Percentiles rank a stretch among this genome's conserved stretches.
These are phyloP conservation scores for Drymodes brunneopygia DNA, from an alignment of 2,113 vertebrate genomes.

Conservation along the genomic window DNA sequence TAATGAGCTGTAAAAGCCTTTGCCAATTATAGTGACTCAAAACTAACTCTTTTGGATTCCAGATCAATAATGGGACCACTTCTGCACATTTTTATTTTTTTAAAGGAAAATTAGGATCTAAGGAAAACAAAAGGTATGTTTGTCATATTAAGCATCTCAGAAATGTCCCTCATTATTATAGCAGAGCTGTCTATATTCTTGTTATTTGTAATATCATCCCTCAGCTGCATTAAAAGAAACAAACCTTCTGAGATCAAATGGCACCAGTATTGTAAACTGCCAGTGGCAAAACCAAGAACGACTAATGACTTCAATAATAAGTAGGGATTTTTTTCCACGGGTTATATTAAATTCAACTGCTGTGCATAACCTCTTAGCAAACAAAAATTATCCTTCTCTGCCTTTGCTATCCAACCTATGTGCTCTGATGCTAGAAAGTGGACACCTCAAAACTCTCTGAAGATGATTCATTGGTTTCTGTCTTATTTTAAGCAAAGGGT, in stretches of 20 bases:
- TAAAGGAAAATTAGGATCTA: neutral
- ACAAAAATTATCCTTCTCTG: neutral
- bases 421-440: neutral
- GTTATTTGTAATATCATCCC: neutral
- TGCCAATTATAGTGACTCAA: conserved; percentile 69
- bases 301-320: conserved; percentile 4
- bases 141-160: neutral
- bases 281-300: neutral
- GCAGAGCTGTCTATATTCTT: neutral
- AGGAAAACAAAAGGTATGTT: conserved; percentile 1
- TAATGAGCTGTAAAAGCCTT: conserved; percentile 77
- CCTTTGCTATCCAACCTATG: neutral
- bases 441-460: neutral
- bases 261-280: neutral
- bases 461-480: neutral
- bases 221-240: neutral
- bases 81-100: neutral
- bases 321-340: neutral
- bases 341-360: neutral
- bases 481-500: neutral
- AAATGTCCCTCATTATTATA: neutral
- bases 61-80: conserved; percentile 65
- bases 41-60: conserved; percentile 70
- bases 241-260: conserved; percentile 44
- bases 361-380: neutral